Percentiles rank a stretch among this genome's conserved stretches.
Conservation (phyloP, 2,888 invertebrate species). For the Pristionchus japonicus region DNA sequence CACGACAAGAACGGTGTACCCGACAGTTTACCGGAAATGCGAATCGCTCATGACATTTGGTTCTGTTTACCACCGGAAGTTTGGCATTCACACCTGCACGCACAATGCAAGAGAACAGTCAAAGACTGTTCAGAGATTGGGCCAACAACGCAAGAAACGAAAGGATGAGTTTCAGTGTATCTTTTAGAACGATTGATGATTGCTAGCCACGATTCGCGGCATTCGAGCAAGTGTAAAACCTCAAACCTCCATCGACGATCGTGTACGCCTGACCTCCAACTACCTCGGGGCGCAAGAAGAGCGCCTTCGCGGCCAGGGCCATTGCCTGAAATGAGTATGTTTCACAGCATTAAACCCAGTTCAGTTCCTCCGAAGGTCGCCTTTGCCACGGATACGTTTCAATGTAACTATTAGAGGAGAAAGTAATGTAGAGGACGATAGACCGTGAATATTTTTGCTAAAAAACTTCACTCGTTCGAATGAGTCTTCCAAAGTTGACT, state of each 20-base stretch:
- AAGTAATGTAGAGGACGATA: too few relatives aligned
- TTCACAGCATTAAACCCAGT: not conserved
- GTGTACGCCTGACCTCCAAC: conserved; percentile 77
- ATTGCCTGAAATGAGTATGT: conserved; percentile 21
- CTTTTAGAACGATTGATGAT: too few relatives aligned
- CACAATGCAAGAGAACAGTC: not conserved
- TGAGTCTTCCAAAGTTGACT: too few relatives aligned
- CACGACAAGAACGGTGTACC: too few relatives aligned
- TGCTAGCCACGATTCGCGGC: too few relatives aligned
- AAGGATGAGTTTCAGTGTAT: not conserved
- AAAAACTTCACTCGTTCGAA: too few relatives aligned
- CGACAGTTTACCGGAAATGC: too few relatives aligned
- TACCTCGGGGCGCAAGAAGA: conserved; percentile 47
- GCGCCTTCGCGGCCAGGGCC: conserved; percentile 51
- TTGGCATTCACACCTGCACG: not conserved
- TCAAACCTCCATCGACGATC: conserved; percentile 76
- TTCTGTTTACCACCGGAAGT: not conserved
- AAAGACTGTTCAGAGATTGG: not conserved
- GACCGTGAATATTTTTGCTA: too few relatives aligned
- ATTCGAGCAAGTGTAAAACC: too few relatives aligned
- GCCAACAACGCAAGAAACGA: not conserved
- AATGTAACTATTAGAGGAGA: not conserved
- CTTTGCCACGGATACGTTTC: not conserved
- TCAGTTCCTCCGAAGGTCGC: not conserved
- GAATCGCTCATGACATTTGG: not conserved